These are phyloP conservation scores for Euproctis similis DNA, from an alignment of 2,888 invertebrate species.

Conservation along the genomic window DNA sequence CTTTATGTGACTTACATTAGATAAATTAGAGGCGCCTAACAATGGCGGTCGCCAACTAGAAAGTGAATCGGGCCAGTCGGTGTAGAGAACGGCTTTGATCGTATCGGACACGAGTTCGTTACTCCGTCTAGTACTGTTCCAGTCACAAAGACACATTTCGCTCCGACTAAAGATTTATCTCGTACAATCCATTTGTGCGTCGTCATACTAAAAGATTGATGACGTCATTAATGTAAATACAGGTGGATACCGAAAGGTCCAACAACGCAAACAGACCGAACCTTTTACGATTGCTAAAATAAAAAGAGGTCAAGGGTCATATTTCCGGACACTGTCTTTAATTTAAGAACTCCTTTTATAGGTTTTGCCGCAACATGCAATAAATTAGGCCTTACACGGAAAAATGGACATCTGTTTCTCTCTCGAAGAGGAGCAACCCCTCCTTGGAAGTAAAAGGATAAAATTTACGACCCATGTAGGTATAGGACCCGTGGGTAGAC, in stretches of 20 bases:
- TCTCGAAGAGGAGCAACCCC: conserved; percentile 58
- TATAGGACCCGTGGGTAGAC: conserved; percentile 68
- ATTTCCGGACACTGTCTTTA: conserved; percentile 48
- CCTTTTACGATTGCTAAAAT: conserved; percentile 15
- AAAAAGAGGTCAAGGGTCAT: conserved; percentile 49
- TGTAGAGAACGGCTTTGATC: conserved; percentile 58
- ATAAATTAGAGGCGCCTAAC: conserved; percentile 59
- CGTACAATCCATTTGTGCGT: neutral
- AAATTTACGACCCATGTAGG: conserved; percentile 71
- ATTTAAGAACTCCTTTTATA: conserved; percentile 59
- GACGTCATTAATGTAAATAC: conserved; percentile 5
- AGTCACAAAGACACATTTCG: conserved; percentile 53
- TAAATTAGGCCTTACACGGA: conserved; percentile 67
- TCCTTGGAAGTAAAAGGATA: conserved; percentile 67
- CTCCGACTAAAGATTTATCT: conserved; percentile 17
- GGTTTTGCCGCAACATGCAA: conserved; percentile 57
- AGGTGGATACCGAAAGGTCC: conserved; percentile 15
- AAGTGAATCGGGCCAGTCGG: conserved; percentile 60
- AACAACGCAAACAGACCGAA: conserved; percentile 12
- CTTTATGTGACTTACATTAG: conserved; percentile 50
- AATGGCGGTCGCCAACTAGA: conserved; percentile 62
- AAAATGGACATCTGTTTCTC: conserved; percentile 70
- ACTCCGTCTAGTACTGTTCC: conserved; percentile 57
- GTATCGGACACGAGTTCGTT: conserved; percentile 59
- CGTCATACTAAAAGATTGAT: neutral